A percentile compares a stretch with the other conserved stretches of the same genome.
Evolutionary conservation across 35 echinoderm and acorn worm species (phyloP).

Genomic region (Eucidaris tribuloides): DNA sequence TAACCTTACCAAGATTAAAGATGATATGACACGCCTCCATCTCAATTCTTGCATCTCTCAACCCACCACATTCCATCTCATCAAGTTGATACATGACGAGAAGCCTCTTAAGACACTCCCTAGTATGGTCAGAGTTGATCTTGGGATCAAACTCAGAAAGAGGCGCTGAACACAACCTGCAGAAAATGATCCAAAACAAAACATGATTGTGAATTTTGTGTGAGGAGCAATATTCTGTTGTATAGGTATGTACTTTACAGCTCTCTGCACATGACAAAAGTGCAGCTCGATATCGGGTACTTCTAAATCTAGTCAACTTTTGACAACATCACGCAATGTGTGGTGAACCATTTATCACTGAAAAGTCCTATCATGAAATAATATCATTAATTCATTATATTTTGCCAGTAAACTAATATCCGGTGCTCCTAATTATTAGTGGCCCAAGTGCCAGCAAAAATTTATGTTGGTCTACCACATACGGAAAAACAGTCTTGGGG

Average conservation of each 20-base stretch:
- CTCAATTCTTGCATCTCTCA: background rate
- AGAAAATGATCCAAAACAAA: too few relatives aligned
- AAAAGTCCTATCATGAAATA: background rate
- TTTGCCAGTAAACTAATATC: too few relatives aligned
- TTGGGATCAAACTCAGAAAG: constrained; percentile 58
- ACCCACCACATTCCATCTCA: background rate
- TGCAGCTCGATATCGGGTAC: too few relatives aligned
- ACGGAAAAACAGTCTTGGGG: too few relatives aligned
- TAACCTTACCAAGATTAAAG: constrained; percentile 66
- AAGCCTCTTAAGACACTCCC: constrained; percentile 77
- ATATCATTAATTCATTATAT: too few relatives aligned
- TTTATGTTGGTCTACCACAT: too few relatives aligned
- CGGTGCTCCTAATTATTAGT: too few relatives aligned
- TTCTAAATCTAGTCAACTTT: background rate
- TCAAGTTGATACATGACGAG: constrained; percentile 38
- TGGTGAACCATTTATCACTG: background rate
- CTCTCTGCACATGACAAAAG: too few relatives aligned
- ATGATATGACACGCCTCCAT: constrained; percentile 69
- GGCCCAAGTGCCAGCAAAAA: too few relatives aligned
- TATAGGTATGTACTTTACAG: too few relatives aligned
- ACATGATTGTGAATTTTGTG: too few relatives aligned
- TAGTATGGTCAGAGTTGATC: constrained; percentile 69
- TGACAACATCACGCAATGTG: background rate
- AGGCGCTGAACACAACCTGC: constrained; percentile 63
- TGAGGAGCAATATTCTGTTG: too few relatives aligned